These are phyloP conservation scores for Disparrhopalites patrizii DNA, from an alignment of 2,888 invertebrate species.

Conservation along the genomic window DNA sequence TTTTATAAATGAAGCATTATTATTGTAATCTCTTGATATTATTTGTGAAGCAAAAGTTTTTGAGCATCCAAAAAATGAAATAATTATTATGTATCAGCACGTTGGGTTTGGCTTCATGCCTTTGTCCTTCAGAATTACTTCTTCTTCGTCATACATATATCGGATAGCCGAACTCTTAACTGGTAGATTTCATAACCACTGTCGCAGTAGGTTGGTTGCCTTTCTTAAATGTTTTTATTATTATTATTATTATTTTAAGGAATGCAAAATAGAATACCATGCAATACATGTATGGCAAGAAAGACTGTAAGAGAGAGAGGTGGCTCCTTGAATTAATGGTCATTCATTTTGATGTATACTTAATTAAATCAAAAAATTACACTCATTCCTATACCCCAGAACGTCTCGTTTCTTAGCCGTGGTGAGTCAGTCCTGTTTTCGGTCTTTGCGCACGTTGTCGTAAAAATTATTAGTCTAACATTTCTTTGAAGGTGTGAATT, in stretches of 20 bases:
- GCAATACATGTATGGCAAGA: background rate
- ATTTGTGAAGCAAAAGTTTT: background rate
- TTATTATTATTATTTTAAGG: background rate
- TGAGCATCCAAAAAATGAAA: conserved; percentile 2
- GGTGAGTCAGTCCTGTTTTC: too few relatives aligned
- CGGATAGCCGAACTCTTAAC: background rate
- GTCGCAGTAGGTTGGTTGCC: too few relatives aligned
- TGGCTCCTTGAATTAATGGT: background rate
- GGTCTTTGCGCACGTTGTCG: too few relatives aligned
- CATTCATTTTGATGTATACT: background rate
- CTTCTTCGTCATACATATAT: background rate
- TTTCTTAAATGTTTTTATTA: background rate
- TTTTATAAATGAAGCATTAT: background rate
- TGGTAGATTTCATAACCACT: conserved; percentile 7
- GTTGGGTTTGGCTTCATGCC: conserved; percentile 10
- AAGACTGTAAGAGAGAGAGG: background rate
- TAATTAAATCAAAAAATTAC: background rate
- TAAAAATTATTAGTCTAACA: too few relatives aligned
- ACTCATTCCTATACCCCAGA: too few relatives aligned
- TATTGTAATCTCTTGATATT: background rate
- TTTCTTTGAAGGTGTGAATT: too few relatives aligned
- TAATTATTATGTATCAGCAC: conserved; percentile 7
- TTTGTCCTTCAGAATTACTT: conserved; percentile 5
- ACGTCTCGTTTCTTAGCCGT: too few relatives aligned
- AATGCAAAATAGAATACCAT: background rate